Conservation (phyloP, 2,797 vertebrate genomes). For the Urocyon cinereoargenteus region DNA sequence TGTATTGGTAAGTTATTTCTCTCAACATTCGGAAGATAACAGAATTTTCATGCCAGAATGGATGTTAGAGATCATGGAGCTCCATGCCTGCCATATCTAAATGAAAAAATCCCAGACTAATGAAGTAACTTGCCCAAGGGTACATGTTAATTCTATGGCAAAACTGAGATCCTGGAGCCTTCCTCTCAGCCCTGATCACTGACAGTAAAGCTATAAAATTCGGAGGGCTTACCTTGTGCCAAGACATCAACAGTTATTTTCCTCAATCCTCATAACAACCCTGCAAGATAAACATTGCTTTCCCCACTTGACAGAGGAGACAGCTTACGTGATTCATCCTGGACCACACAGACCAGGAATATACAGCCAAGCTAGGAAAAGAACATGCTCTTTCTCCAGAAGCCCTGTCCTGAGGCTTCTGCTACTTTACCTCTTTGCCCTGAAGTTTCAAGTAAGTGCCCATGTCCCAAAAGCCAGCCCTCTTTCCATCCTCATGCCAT, state of each 20-base stretch:
- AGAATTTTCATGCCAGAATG: not conserved
- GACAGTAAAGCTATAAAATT: not conserved
- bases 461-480: not conserved
- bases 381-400: not conserved
- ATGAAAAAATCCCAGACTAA: not conserved
- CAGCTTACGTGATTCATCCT: not conserved
- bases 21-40: not conserved
- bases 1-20: not conserved
- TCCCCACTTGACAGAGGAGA: not conserved
- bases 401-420: not conserved
- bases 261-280: not conserved
- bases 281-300: too few species aligned
- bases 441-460: accelerated
- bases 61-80: not conserved
- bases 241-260: not conserved
- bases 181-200: not conserved
- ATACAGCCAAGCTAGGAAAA: not conserved
- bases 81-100: not conserved
- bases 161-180: not conserved
- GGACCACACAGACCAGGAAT: not conserved
- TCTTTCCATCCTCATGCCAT: not conserved
- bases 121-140: not conserved
- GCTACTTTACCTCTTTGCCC: not conserved
- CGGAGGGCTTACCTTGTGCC: not conserved
- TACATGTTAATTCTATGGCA: not conserved